These are phyloP conservation scores for Tethya wilhelma DNA, from an alignment of 37 sponge, comb jelly and placozoan species.

Conservation along the genomic window DNA sequence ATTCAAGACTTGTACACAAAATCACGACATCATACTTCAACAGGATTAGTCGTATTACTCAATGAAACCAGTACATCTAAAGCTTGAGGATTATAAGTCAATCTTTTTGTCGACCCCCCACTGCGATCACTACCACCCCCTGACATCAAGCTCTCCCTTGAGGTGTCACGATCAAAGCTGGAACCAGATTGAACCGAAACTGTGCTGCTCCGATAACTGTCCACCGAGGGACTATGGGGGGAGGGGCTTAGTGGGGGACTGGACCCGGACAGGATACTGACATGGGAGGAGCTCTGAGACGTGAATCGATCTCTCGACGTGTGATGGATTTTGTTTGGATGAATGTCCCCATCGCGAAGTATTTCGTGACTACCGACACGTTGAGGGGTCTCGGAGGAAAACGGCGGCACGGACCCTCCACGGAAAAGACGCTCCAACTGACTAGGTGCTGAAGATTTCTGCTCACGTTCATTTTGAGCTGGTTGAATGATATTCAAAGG, in stretches of 20 bases:
- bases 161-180: background rate
- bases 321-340: background rate
- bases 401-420: constrained; percentile 17
- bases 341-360: background rate
- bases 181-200: background rate
- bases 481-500: background rate
- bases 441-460: background rate
- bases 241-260: constrained; percentile 12
- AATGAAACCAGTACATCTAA: constrained; percentile 18
- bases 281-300: constrained; percentile 8
- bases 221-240: background rate
- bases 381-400: background rate
- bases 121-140: background rate
- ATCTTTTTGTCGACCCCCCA: background rate
- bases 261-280: constrained; percentile 1
- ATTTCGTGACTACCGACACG: background rate
- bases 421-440: background rate
- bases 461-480: background rate
- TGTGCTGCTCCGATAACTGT: constrained; percentile 1
- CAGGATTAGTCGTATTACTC: too few species aligned
- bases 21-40: too few species aligned
- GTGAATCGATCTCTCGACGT: background rate
- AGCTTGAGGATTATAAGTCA: constrained; percentile 11
- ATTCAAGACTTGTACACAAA: too few species aligned
- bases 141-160: too few species aligned